Conservation (phyloP, 1,140 invertebrate genomes). For the Trachelipus rathkii region DNA sequence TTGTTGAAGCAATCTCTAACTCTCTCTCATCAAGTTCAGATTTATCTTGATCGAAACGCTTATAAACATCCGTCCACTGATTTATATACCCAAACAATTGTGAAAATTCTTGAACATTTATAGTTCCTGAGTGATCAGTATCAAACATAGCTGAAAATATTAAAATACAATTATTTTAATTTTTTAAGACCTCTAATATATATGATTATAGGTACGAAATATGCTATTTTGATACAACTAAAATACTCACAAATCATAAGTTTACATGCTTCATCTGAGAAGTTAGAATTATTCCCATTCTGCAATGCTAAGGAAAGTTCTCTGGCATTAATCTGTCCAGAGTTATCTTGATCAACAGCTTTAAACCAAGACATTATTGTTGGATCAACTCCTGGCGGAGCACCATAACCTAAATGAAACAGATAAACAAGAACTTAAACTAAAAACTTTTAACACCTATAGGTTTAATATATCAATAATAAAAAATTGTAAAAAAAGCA, state of each 20-base stretch:
- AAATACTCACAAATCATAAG: conserved; percentile 75
- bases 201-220: neutral
- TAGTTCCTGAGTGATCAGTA: conserved; percentile 74
- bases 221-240: neutral
- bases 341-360: conserved; percentile 49
- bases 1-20: conserved; percentile 68
- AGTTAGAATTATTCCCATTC: conserved; percentile 79
- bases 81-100: conserved; percentile 84
- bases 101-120: conserved; percentile 79
- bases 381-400: neutral
- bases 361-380: conserved; percentile 34
- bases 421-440: too few species aligned
- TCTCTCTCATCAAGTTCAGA: conserved; percentile 76
- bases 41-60: conserved; percentile 72
- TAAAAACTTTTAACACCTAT: too few species aligned
- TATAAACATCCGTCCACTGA: conserved; percentile 76
- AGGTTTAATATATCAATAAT: too few species aligned
- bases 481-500: too few species aligned
- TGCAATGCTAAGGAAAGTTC: conserved; percentile 78
- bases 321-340: conserved; percentile 70
- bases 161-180: too few species aligned
- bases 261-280: conserved; percentile 76
- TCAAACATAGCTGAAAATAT: conserved; percentile 75
- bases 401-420: neutral
- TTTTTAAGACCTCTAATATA: too few species aligned